phyloP scores from a whole-genome alignment of 2,888 invertebrate genomes.

The Pammene fasciana region DNA sequence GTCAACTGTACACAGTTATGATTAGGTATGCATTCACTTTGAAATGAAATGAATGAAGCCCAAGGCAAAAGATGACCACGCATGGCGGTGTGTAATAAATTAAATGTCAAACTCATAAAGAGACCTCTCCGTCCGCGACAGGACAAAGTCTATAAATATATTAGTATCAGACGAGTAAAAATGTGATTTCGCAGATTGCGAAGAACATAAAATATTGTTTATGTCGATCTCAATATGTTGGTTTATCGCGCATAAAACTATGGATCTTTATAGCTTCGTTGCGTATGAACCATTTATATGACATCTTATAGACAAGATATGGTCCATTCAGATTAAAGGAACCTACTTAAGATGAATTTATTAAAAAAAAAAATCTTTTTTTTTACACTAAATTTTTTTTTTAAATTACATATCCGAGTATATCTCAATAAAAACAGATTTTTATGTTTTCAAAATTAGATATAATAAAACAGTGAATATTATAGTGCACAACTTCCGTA shows the following conservation, averaged over 20 bases:
- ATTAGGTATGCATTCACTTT: background rate
- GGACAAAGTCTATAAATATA: constrained; percentile 38
- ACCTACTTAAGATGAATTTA: background rate
- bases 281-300: constrained; percentile 55
- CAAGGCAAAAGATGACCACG: constrained; percentile 64
- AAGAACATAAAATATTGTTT: constrained; percentile 78
- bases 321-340: constrained; percentile 27
- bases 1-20: background rate
- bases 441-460: too few relatives aligned
- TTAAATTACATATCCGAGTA: too few relatives aligned
- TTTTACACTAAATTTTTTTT: too few relatives aligned
- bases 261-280: constrained; percentile 61
- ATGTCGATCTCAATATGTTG: constrained; percentile 73
- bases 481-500: too few relatives aligned
- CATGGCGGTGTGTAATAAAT: constrained; percentile 62
- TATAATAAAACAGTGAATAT: too few relatives aligned
- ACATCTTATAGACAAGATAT: constrained; percentile 44
- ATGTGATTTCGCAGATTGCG: constrained; percentile 76
- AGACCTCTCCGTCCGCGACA: constrained; percentile 50
- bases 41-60: constrained; percentile 47
- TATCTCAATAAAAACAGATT: too few relatives aligned
- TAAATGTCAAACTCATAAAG: constrained; percentile 63
- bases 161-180: constrained; percentile 57
- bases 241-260: constrained; percentile 76
- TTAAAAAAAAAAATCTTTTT: too few relatives aligned